These are phyloP conservation scores for Drosophila bocqueti DNA, from an alignment of 1,140 invertebrate species.

Conservation along the genomic window DNA sequence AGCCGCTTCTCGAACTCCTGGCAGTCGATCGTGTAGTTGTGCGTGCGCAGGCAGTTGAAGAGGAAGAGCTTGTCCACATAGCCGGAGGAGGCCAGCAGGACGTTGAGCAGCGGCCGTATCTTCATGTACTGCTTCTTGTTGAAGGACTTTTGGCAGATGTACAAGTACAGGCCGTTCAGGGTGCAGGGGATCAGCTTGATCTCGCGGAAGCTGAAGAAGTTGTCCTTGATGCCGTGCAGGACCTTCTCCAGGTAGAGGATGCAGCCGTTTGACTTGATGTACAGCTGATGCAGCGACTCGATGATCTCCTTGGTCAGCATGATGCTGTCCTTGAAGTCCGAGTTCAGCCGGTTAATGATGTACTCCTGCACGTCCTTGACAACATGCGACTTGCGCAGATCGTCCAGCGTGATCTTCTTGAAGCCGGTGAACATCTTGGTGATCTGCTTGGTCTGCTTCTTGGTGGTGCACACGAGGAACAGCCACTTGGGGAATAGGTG, in stretches of 20 bases:
- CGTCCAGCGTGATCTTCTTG: slow-evolving; percentile 96
- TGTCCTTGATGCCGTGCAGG: slow-evolving; percentile 96
- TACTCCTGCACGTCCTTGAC: slow-evolving; percentile 97
- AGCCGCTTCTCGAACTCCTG: slow-evolving; percentile 95
- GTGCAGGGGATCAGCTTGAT: slow-evolving; percentile 97
- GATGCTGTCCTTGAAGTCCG: slow-evolving; percentile 87
- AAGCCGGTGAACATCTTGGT: slow-evolving; percentile 97
- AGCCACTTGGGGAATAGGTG: slow-evolving; percentile 97
- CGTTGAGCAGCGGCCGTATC: slow-evolving; percentile 92
- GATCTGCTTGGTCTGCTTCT: slow-evolving; percentile 93
- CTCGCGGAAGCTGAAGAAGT: slow-evolving; percentile 94
- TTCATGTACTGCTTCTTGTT: slow-evolving; percentile 95
- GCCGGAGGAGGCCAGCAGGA: slow-evolving; percentile 93
- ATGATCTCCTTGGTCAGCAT: slow-evolving; percentile 90
- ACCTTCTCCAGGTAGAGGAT: slow-evolving; percentile 97
- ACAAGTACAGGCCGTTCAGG: slow-evolving; percentile 96
- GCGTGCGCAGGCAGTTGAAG: slow-evolving; percentile 92
- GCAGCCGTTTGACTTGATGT: slow-evolving; percentile 98
- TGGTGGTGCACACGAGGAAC: slow-evolving; percentile 94
- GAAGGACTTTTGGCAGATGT: slow-evolving; percentile 97
- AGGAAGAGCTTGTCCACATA: slow-evolving; percentile 93
- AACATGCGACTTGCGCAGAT: slow-evolving; percentile 94
- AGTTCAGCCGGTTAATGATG: slow-evolving; percentile 95
- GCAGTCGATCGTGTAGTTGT: slow-evolving; percentile 91
- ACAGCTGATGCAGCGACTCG: slow-evolving; percentile 96